Conservation (phyloP, 2,113 vertebrate genomes). For the Xyrauchen texanus region DNA sequence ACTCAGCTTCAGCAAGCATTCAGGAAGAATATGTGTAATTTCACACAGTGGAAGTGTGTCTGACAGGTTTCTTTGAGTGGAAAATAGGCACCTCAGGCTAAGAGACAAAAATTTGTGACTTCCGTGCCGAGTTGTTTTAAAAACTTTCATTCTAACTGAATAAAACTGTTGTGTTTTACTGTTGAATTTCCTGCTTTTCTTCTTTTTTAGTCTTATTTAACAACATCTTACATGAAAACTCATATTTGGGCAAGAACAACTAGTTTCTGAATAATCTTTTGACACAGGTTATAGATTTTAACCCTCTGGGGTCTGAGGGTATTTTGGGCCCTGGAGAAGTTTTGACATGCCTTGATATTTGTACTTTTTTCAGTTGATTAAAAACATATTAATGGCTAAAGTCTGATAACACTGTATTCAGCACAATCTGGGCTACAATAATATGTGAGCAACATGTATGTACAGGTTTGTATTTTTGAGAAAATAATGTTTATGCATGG, state of each 20-base stretch:
- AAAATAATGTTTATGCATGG: too few species aligned
- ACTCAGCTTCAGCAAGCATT: constrained; percentile 39
- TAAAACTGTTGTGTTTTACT: constrained; percentile 11
- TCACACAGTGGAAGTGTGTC: constrained; percentile 32
- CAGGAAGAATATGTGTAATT: constrained; percentile 47
- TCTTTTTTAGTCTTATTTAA: background rate
- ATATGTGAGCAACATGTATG: too few species aligned
- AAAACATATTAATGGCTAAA: too few species aligned
- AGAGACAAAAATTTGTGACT: background rate
- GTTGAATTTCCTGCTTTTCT: background rate
- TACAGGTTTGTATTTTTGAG: too few species aligned
- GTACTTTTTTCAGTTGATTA: too few species aligned
- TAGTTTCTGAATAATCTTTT: background rate
- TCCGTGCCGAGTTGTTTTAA: background rate
- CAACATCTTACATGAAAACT: background rate
- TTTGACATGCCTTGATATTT: too few species aligned
- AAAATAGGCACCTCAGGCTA: constrained; percentile 29
- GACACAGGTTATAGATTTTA: too few species aligned
- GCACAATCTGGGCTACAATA: too few species aligned
- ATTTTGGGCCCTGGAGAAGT: too few species aligned
- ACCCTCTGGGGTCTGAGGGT: too few species aligned
- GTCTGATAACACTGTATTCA: too few species aligned
- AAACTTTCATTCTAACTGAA: constrained; percentile 1
- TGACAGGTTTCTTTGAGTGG: constrained; percentile 40
- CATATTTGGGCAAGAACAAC: background rate